Percentiles rank a stretch among this genome's conserved stretches.
phyloP scores from a whole-genome alignment of 2,797 vertebrate genomes.

The Limnodromus scolopaceus region DNA sequence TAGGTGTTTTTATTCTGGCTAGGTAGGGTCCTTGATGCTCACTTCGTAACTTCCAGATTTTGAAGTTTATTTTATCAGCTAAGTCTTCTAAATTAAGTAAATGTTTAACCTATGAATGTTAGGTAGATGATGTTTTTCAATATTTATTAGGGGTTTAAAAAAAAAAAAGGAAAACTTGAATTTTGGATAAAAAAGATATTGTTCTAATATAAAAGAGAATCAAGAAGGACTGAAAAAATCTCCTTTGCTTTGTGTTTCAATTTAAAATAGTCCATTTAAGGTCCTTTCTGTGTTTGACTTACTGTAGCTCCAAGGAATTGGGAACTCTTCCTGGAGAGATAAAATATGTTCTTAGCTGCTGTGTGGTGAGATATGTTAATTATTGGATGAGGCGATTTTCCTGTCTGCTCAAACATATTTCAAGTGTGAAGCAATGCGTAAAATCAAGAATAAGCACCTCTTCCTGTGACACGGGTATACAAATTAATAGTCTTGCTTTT shows the following conservation, averaged over 20 bases:
- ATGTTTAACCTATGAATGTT: neutral
- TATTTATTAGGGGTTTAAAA: neutral
- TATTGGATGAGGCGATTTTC: neutral
- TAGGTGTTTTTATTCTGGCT: neutral
- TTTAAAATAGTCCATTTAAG: neutral
- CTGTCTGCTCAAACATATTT: neutral
- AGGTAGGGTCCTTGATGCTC: neutral
- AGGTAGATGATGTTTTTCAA: neutral
- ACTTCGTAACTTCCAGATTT: neutral
- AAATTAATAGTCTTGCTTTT: neutral
- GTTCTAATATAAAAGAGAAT: neutral
- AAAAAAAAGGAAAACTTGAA: neutral
- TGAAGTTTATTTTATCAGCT: neutral
- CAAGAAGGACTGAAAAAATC: neutral
- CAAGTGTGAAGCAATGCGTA: neutral
- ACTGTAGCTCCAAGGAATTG: neutral
- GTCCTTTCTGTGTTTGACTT: neutral
- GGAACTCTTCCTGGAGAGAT: neutral
- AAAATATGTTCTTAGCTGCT: neutral
- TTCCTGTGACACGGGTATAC: neutral
- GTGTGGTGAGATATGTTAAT: neutral
- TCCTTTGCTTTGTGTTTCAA: neutral
- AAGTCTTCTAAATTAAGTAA: neutral
- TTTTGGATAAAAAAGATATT: neutral
- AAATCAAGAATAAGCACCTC: neutral